Evolutionary conservation across 2,113 vertebrate species (phyloP).

Genomic region (Antechinus stuartii): DNA sequence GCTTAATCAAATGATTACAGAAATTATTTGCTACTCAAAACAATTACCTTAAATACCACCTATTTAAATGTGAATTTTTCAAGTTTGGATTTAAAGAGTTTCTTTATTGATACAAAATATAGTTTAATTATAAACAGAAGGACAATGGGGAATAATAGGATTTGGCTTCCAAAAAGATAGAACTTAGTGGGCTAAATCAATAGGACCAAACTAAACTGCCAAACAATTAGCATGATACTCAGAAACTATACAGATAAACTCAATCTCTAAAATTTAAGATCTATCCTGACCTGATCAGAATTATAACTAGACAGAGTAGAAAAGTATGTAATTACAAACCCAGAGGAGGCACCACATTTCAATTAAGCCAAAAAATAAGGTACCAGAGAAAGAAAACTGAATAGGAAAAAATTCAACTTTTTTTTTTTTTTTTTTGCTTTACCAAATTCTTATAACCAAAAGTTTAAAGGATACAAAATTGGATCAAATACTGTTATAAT

Average conservation of each 20-base stretch:
- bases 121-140: not conserved
- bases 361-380: not conserved
- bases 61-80: not conserved
- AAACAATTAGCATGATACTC: not conserved
- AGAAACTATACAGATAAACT: not conserved
- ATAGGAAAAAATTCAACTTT: not conserved
- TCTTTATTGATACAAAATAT: too few relatives aligned
- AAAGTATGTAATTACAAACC: not conserved
- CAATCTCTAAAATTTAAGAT: not conserved
- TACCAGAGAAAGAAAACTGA: not conserved
- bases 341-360: not conserved
- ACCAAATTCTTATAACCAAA: not conserved
- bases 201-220: not conserved
- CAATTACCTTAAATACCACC: not conserved
- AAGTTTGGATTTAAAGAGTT: conserved; percentile 3
- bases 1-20: not conserved
- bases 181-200: not conserved
- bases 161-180: not conserved
- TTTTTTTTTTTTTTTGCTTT: not conserved
- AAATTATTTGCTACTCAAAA: conserved; percentile 13
- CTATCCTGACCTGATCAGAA: conserved; percentile 4
- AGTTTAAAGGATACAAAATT: not conserved
- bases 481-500: not conserved
- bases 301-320: not conserved
- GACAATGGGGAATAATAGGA: rapidly evolving